Conservation (phyloP, 2,113 vertebrate genomes). For the Ondatra zibethicus region DNA sequence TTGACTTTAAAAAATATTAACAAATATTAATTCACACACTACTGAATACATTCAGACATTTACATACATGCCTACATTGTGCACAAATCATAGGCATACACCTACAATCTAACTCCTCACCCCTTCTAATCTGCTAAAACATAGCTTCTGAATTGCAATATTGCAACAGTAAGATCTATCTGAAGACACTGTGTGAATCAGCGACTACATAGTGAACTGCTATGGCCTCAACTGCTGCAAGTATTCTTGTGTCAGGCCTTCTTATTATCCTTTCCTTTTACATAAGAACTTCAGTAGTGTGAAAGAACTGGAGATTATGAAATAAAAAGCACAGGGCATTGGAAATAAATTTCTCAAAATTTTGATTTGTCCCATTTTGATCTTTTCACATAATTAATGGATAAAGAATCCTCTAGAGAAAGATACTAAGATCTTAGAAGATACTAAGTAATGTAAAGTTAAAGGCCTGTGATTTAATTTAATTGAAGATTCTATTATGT, state of each 20-base stretch:
- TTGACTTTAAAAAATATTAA: not conserved
- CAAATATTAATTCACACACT: not conserved
- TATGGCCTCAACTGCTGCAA: not conserved
- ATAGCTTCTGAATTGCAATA: conserved; percentile 1
- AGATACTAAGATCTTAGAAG: conserved; percentile 28
- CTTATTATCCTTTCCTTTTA: conserved; percentile 6
- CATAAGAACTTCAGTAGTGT: not conserved
- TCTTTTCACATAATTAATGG: not conserved
- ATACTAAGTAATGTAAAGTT: conserved; percentile 1
- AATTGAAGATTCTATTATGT: not conserved
- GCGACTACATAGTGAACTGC: not conserved
- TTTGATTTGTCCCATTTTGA: not conserved
- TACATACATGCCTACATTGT: not conserved
- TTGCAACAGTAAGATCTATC: not conserved
- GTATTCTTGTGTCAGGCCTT: not conserved
- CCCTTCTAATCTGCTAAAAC: not conserved
- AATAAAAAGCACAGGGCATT: not conserved
- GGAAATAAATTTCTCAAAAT: not conserved
- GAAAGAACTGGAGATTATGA: not conserved
- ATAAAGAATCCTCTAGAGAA: not conserved
- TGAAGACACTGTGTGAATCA: not conserved
- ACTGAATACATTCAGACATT: not conserved
- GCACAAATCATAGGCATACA: not conserved
- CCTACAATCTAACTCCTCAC: not conserved
- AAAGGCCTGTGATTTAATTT: not conserved